These are phyloP conservation scores for Nipponacmea schrenckii DNA, from an alignment of 2,888 invertebrate genomes.

Conservation along the genomic window DNA sequence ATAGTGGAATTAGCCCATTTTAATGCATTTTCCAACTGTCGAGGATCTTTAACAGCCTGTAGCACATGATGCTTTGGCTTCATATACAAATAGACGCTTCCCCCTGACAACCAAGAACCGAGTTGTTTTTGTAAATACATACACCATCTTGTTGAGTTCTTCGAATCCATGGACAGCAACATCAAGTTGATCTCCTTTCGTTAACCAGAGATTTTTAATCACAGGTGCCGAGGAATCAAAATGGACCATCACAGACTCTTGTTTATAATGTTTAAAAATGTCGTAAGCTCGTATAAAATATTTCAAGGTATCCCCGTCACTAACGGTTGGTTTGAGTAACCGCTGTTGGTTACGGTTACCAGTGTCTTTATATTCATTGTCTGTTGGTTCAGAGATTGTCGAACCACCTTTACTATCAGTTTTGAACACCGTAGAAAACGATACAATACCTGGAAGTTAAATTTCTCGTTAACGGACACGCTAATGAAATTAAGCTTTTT, in stretches of 20 bases:
- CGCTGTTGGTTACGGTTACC: constrained; percentile 6
- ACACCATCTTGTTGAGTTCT: constrained; percentile 31
- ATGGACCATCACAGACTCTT: constrained; percentile 29
- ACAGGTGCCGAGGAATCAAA: constrained; percentile 36
- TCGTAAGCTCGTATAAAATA: constrained; percentile 32
- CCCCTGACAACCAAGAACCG: too few relatives aligned
- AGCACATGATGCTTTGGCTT: too few relatives aligned
- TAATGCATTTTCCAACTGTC: too few relatives aligned
- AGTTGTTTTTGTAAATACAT: too few relatives aligned
- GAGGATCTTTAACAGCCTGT: too few relatives aligned
- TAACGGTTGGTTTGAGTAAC: constrained; percentile 12
- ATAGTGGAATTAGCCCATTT: too few relatives aligned
- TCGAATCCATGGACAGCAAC: constrained; percentile 32
- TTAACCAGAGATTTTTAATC: constrained; percentile 35
- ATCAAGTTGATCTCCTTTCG: constrained; percentile 23
- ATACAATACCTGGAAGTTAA: constrained; percentile 28
- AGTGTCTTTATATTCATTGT: not conserved
- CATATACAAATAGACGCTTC: too few relatives aligned
- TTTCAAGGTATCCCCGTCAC: constrained; percentile 33
- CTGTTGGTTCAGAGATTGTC: constrained; percentile 6
- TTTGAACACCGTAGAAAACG: constrained; percentile 24
- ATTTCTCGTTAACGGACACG: too few relatives aligned
- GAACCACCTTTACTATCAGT: constrained; percentile 20
- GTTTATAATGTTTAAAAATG: constrained; percentile 22
- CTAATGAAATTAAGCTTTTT: too few relatives aligned